Evolutionary conservation across 2,888 invertebrate species (phyloP), one percentile per base, ranked within the genome.

Genomic region (Yponomeuta cagnagella): DNA sequence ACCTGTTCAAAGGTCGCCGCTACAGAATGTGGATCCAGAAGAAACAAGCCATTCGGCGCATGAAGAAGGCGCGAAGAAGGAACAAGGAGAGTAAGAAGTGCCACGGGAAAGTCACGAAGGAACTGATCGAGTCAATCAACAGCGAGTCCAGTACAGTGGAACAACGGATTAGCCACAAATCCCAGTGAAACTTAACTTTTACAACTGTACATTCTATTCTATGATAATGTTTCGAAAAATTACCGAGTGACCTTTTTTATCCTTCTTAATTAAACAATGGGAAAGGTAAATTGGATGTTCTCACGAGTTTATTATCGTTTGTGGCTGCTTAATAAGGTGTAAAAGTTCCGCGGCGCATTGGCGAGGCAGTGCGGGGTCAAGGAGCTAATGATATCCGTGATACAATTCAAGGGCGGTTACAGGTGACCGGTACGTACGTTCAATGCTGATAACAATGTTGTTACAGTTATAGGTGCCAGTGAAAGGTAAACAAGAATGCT

Each of bases 1-100:
- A 76, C 9, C 83, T 79, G 71, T 74, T 84, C 37, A 82, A 78
- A 71, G 74, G 73, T 30, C 76, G 79, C 43, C 71, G 68, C 37
- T 43, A 68, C n/a, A 43, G 12, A 43, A 67, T 63, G 52, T 68
- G 48, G 66, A 48, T 67, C 68, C 23, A 68, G 65, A 65, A 65
- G 65, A 10, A 65, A 12, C 31, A 12, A 33, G 30, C 65, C 9
- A 65, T 65, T 30, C 12, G 30, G 33, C 52, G 12, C 3, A 15
- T 58, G 65, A 65, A 33, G 65, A 65, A 65, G 4, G 37, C 5
- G 67, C 3, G n/a, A 43, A 67, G 33, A n/a, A 67, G 37, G 73
- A 75, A 72, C 70, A 76, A 74, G 69, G 70, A 73, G 15, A 72
- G 71, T 69, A 73, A 70, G 68, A 73, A 74, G 23, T 58, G 1